phyloP scores from a whole-genome alignment of 1,140 invertebrate genomes.

The Cherax quadricarinatus region DNA sequence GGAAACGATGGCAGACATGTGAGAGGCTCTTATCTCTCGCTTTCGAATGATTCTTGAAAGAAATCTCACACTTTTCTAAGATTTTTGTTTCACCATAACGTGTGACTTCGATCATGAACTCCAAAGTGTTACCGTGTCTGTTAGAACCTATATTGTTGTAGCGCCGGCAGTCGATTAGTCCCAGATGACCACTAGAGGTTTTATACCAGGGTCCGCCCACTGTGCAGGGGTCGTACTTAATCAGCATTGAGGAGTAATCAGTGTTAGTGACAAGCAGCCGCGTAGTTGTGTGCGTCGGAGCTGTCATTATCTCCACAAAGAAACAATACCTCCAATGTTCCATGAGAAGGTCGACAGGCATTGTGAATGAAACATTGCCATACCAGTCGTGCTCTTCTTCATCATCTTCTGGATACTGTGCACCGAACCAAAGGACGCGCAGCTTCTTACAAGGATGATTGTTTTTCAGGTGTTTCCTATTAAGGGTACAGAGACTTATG shows the following conservation, averaged over 20 bases:
- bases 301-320: constrained; percentile 51
- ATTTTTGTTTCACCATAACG: neutral
- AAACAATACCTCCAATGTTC: constrained; percentile 19
- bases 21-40: neutral
- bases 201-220: constrained; percentile 30
- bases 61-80: constrained; percentile 25
- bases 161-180: constrained; percentile 27
- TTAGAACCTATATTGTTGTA: constrained; percentile 40
- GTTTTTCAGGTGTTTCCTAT: neutral
- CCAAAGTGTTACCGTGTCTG: constrained; percentile 26
- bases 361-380: constrained; percentile 40
- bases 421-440: constrained; percentile 46
- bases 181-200: neutral
- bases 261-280: constrained; percentile 38
- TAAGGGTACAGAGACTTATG: neutral
- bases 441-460: constrained; percentile 22
- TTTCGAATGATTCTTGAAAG: constrained; percentile 41
- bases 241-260: constrained; percentile 21
- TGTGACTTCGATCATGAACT: constrained; percentile 54
- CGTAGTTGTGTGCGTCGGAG: constrained; percentile 25
- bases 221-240: constrained; percentile 13
- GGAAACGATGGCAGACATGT: constrained; percentile 27
- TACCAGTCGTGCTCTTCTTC: constrained; percentile 53
- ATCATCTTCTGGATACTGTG: neutral
- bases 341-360: neutral